phyloP scores from a whole-genome alignment of 2,888 invertebrate genomes.

The Pandemis heparana region DNA sequence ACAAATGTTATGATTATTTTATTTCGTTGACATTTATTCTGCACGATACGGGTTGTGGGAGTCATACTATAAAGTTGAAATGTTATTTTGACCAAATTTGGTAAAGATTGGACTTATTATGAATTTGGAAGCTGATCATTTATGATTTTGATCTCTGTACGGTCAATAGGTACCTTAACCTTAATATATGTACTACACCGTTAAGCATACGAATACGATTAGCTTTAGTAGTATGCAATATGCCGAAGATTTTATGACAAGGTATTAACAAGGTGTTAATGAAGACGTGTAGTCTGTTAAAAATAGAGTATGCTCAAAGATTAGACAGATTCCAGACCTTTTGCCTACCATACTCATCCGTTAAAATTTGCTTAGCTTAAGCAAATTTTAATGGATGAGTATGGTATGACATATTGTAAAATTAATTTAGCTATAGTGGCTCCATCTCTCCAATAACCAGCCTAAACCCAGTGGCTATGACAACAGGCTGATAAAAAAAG shows the following conservation, averaged over 20 bases:
- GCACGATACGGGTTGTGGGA: conserved; percentile 4
- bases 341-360: too few relatives aligned
- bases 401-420: not conserved
- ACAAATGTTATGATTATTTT: conserved; percentile 21
- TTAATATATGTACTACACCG: not conserved
- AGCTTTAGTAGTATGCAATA: too few relatives aligned
- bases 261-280: too few relatives aligned
- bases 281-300: too few relatives aligned
- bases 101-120: conserved; percentile 1
- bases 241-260: too few relatives aligned
- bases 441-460: not conserved
- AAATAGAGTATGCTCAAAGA: too few relatives aligned
- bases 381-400: too few relatives aligned
- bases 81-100: not conserved
- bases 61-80: conserved; percentile 8
- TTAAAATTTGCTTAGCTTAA: too few relatives aligned
- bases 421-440: too few relatives aligned
- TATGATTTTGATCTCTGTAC: not conserved
- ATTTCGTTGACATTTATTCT: conserved; percentile 14
- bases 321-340: too few relatives aligned
- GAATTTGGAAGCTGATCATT: not conserved
- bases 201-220: not conserved
- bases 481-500: not conserved
- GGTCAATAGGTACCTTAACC: not conserved
- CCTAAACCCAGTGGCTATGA: not conserved